These are phyloP conservation scores for Gulo gulo DNA, from an alignment of 2,113 vertebrate genomes.

Conservation along the genomic window DNA sequence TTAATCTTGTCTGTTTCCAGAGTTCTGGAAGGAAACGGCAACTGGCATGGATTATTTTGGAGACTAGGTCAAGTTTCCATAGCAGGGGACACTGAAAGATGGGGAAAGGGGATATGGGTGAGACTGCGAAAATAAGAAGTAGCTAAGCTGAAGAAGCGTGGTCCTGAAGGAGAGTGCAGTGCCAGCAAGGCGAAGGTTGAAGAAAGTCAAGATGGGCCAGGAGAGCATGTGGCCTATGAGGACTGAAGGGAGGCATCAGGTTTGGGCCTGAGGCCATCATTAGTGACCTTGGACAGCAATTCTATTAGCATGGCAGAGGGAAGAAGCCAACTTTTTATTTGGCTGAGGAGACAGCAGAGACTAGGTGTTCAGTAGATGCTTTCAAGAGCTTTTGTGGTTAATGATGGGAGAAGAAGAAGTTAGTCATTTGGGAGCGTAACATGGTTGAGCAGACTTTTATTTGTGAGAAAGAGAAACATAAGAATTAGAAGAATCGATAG, in stretches of 20 bases:
- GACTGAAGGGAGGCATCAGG: background rate
- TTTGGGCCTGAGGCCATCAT: background rate
- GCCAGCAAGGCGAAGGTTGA: background rate
- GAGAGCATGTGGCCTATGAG: fast-evolving
- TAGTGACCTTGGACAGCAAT: background rate
- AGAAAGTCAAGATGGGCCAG: background rate
- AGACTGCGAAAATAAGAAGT: background rate
- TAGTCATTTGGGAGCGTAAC: background rate
- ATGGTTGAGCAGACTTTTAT: background rate
- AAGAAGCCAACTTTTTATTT: background rate
- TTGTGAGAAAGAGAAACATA: conserved; percentile 8
- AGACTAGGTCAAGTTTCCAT: background rate
- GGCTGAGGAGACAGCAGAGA: background rate
- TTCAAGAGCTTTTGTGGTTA: background rate
- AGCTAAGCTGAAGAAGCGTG: background rate
- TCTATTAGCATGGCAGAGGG: background rate
- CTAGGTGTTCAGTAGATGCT: background rate
- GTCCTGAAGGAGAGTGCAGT: background rate
- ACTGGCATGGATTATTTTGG: background rate
- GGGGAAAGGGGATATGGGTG: background rate
- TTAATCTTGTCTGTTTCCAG: background rate
- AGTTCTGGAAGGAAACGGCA: background rate
- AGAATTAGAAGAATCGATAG: background rate
- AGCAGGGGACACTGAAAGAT: background rate
- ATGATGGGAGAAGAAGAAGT: background rate